Base-by-base conservation (phyloP, 2,888 invertebrate genomes). In the Sminthurinus aureus region DNA sequence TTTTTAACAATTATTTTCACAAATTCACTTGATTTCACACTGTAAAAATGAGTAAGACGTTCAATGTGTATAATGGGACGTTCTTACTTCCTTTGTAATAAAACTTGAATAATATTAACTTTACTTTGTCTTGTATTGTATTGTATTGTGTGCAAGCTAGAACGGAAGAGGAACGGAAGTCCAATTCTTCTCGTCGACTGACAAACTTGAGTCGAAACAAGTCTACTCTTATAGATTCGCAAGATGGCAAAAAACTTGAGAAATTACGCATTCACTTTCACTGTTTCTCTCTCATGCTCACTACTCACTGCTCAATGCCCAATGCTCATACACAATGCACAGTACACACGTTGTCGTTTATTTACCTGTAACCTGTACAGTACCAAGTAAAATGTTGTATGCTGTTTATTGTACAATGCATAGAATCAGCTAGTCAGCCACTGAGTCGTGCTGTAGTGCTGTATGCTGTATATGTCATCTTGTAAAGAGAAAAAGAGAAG, bases 191-290 rank as follows among this genome's bases (percentile, higher is more conserved):
- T 67, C 66, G 77, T 52, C 76, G 81, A 85, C 83, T 85, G 82
- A 85, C 76, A 67, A 73, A 73, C 52, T 75, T 73, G 20, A 52
- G 77, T 76, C 71, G 52, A 64, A 51, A 26, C 22, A 69, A 51
- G 26, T 77, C 71, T 67, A 66, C 84, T 87, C 87, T 86, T 87
- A 87, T 87, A 86, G 85, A 87, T 82, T 87, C 85, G 85, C 86
- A 87, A 86, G 86, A 81, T 22, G 74, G 79, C 52, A 69, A 84
- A 84, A 82, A 78, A 80, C 78, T 38, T 38, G 6, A 38, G 38
- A 38, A 38, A 38, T 38, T 38, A 38, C 38, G 38, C 58, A 85
- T 84, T 85, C 85, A 85, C 86, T 86, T 85, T 86, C 86, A 83
- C 85, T 86, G 85, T 84, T 66, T 58, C 22, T 20, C 50, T 80